Base-by-base conservation (phyloP, 2,113 vertebrate genomes). In the Eptesicus fuscus region DNA sequence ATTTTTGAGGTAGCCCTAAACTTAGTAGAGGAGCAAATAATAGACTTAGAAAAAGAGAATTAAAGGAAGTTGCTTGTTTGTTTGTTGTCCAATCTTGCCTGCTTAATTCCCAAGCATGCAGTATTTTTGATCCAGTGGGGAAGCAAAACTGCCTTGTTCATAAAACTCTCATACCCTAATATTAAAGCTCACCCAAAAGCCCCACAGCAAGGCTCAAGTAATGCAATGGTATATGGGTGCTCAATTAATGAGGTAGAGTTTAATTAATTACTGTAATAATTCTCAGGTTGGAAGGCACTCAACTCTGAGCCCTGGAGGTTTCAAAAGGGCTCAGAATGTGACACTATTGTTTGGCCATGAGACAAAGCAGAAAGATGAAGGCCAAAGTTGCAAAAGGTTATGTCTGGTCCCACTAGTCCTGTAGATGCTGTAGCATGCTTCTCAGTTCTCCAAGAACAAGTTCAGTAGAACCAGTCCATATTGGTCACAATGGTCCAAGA, bases 201-300 rank as follows among this genome's bases (percentile, higher is more conserved):
- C 44, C 8, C 42, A 74, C 12, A 95, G 25, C 9, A 88, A 92
- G 93, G 28, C 4, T 96, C 92, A 76, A 30, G 49, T 82, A 95
- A 92, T 96, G 71, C 9, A 65, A 3, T 25, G 4, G 20, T 84
- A 28, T 4, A 1, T 73, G 90, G 40, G 83, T 94, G 77, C 73
- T 44, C 96, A 93, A 85, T 47, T 47, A 91, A 56, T 61, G 35
- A 20, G 2, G 56, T 95, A 65, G 80, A 61, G 95, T 95, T 97
- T 96, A 97, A 96, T 96, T 95, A 96, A 96, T 96, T 97, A 44
- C 47, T 92, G 0, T 53, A 96, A 93, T 90, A 93, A 83, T 94
- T 79, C 80, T 95, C 88, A 84, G 18, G 47, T 35, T 94, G 49
- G 35, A 96, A 97, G 96, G 78, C 61, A 78, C 14, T 97, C 83